Evolutionary conservation across 2,113 vertebrate species (phyloP), one percentile per base, ranked within the genome.

Genomic region (Antigone vipio): DNA sequence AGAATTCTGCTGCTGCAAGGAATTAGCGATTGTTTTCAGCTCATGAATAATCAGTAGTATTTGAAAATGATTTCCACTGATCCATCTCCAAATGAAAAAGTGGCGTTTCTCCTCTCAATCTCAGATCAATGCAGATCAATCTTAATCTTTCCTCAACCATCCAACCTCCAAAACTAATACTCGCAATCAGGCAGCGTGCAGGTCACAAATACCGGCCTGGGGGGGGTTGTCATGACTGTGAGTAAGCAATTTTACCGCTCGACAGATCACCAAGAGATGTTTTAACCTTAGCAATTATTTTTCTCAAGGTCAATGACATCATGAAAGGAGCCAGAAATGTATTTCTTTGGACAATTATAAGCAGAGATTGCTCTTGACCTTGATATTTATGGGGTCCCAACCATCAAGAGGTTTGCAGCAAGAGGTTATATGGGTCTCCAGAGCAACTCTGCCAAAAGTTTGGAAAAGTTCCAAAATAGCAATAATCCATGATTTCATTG

Each of bases 221-320:
- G 21, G 5, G 24, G 32, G 6, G 3, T 26, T 89, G 58, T 73
- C 50, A 14, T 45, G 38, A 21, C 38, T 42, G 42, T 63, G 68
- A 91, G 49, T 85, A 69, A 89, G 76, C 66, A 86, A 78, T 93
- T 93, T 87, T 68, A 72, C 62, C 55, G 53, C 84, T 82, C 10
- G 0, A 38, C 53, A 75, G 66, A 82, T 91, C 83, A 53, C 86
- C 23, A 7, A 56, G 73, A 88, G 60, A 38, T 22, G 3, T 76
- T 97, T 91, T 92, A 87, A 89, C 73, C 40, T 44, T 44, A 34
- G 62, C 91, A 92, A n/a, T 96, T 95, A 82, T 81, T 94, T 94
- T 92, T 87, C 45, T 68, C 73, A 42, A 58, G 62, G 40, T 67
- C 66, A 68, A 2, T 91, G 91, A 82, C 77, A 79, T 91, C 73